Base-by-base conservation (phyloP, 2,888 invertebrate genomes). In the Cyclophora punctaria region DNA sequence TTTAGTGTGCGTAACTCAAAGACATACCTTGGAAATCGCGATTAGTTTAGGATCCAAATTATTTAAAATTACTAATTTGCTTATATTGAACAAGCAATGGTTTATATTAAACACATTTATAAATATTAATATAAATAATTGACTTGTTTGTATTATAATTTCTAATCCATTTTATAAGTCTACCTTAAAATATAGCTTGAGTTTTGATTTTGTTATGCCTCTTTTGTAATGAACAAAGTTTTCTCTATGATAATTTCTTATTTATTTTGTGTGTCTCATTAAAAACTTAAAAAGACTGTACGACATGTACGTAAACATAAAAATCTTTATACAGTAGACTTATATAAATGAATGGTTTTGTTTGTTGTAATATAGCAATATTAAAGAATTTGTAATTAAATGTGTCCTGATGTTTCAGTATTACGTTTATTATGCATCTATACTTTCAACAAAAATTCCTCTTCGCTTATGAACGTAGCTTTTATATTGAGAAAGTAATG, bases 371-470 rank as follows among this genome's bases (percentile, higher is more conserved):
- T 20, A 49, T 49, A 48, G 48, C 47, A 46, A 48, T 44, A 4
- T 47, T 42, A 44, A 42, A 44, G 20, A 40, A 49, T 48, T 47
- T 52, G 49, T 48, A 51, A 53, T 53, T 42, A 37, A 37, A 54
- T 55, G 54, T 58, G 50, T 62, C 60, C 58, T 62, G 54, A 54
- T 59, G 55, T 58, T 67, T 69, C 71, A 71, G 69, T 73, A 73
- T 73, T 73, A 73, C 20, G 20, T 20, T 20, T 20, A 20, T 20
- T 20, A 1, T 56, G 58, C 63, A 71, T 75, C 73, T 74, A 64
- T 73, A 72, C 73, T 78, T 73, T 74, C 75, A 73, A 77, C 75
- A 74, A 74, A 66, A 57, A 53, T 62, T 64, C 64, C 66, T 67
- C 57, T 66, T 68, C 68, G 68, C 69, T 73, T 75, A 71, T 66